phyloP scores from a whole-genome alignment of 37 sponge, comb jelly and placozoan genomes.

The Hexactinellida sp. region DNA sequence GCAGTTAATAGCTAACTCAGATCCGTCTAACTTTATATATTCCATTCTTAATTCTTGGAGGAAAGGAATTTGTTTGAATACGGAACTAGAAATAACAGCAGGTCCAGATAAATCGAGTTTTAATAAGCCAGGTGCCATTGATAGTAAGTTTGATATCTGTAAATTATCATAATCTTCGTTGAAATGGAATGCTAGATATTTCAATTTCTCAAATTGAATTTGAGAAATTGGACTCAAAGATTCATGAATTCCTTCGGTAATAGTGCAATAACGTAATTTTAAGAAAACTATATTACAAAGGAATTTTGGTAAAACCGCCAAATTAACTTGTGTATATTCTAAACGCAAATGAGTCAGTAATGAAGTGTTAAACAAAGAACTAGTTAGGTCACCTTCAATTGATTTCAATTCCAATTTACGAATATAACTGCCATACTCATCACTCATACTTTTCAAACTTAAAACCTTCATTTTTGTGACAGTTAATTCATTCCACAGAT shows the following conservation, averaged over 20 bases:
- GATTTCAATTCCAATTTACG: slow-evolving; percentile 2
- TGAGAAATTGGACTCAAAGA: not conserved
- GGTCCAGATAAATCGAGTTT: not conserved
- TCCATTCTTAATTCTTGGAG: not conserved
- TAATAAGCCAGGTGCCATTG: not conserved
- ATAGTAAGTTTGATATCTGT: not conserved
- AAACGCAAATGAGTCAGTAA: not conserved
- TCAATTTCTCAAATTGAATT: not conserved
- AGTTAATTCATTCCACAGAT: not conserved
- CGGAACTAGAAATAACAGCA: not conserved
- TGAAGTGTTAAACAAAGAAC: not conserved
- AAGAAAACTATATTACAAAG: not conserved
- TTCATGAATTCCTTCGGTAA: not conserved
- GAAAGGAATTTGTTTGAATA: not conserved
- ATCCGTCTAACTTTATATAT: not conserved
- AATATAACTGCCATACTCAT: not conserved
- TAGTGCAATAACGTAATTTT: not conserved
- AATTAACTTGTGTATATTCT: not conserved
- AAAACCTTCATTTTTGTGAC: not conserved
- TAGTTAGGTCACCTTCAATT: not conserved
- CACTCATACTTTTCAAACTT: not conserved
- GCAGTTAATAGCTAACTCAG: not conserved
- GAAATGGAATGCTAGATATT: not conserved
- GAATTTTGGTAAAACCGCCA: not conserved
- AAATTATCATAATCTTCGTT: not conserved